These are phyloP conservation scores for Pardosa pseudoannulata DNA, from an alignment of 2,888 invertebrate species.

Conservation along the genomic window DNA sequence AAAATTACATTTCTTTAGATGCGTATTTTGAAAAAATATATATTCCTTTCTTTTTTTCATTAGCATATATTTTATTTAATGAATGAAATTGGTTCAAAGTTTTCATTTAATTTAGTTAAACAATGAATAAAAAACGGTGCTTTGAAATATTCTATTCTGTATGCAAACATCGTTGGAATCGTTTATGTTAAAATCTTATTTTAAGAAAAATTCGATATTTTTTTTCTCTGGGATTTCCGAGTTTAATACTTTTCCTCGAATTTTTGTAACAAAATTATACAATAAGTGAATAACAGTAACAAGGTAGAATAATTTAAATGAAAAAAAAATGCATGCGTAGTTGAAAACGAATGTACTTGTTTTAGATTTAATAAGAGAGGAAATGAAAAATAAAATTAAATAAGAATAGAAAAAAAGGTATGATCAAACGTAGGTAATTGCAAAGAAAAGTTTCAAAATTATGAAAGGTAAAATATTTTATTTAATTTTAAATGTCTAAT, in stretches of 20 bases:
- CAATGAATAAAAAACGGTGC: not conserved
- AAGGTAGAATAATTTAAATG: not conserved
- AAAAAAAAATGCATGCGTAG: too few species aligned
- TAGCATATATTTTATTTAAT: not conserved
- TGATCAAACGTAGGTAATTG: too few species aligned
- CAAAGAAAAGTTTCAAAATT: too few species aligned
- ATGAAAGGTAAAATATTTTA: too few species aligned
- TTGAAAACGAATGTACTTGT: too few species aligned
- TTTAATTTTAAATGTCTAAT: too few species aligned
- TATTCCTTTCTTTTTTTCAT: not conserved
- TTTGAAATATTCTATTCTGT: conserved; percentile 5
- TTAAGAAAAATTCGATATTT: conserved; percentile 4
- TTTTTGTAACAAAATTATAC: conserved; percentile 28
- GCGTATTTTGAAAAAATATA: not conserved
- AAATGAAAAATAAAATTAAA: too few species aligned
- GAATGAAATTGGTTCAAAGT: not conserved
- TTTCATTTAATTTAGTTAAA: not conserved
- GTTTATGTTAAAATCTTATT: conserved; percentile 3
- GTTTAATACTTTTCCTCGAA: not conserved
- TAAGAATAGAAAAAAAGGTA: too few species aligned
- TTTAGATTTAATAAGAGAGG: too few species aligned
- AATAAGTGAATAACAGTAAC: conserved; percentile 19
- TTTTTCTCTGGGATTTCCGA: too few species aligned
- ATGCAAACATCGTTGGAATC: conserved; percentile 10
- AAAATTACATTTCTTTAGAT: not conserved